Evolutionary conservation across 2,797 vertebrate genomes (phyloP), one percentile per base, ranked within the genome.

Genomic region (Dipus sagitta): DNA sequence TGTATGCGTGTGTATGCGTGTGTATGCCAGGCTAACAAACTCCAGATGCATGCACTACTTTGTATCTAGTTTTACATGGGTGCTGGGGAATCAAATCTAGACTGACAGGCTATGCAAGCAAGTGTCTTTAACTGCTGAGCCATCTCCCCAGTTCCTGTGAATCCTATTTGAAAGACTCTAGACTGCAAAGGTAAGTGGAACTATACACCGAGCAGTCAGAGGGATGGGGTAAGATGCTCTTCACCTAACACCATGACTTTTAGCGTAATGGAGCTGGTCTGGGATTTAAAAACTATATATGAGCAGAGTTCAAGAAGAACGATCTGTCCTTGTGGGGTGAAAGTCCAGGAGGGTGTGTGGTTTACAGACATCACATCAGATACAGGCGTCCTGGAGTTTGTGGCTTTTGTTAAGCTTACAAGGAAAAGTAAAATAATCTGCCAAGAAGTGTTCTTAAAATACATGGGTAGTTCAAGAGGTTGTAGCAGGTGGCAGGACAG

Each of bases 371-470:
- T 34, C n/a, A 86, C 21, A 75, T 28, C 81, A 72, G 90, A 89
- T 13, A 14, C 7, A 79, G n/a, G 47, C 28, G 85, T 85, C 65
- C 71, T 92, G 24, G 68, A 88, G 67, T 72, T 34, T 87, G 26
- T 72, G 58, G 21, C 24, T 84, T 94, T 93, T 68, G 6, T 81
- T 87, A 87, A 74, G 70, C 20, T 75, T 90, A 32, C 71, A 95
- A 76, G 74, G 54, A 70, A 88, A 87, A 82, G 77, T n/a, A 93
- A 78, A 93, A 86, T 79, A 82, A 83, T 91, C 34, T 80, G 18
- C 24, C 65, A 92, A 88, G 71, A 93, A 97, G 42, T 75, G 20
- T 88, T 81, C 92, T 82, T n/a, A 86, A 95, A 92, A 90, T 87
- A 84, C 21, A 83, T 20, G 28, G 67, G 84, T 77, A 86, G 79